These are phyloP conservation scores for Eretmochelys imbricata DNA, from an alignment of 2,113 vertebrate species.

Conservation along the genomic window DNA sequence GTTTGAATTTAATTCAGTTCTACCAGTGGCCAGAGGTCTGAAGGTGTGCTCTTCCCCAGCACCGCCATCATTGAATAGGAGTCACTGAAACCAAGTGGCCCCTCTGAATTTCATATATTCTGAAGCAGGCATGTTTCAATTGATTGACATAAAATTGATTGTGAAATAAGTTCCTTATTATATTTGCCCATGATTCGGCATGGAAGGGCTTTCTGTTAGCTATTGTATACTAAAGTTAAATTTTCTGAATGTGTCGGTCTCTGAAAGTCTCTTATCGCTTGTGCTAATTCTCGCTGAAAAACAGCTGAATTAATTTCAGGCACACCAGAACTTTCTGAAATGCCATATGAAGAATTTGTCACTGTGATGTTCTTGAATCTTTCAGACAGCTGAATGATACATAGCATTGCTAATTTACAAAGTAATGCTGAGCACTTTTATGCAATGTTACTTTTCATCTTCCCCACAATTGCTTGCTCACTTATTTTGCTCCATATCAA, in stretches of 20 bases:
- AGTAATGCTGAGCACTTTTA: conserved; percentile 34
- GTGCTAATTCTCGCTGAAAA: conserved; percentile 5
- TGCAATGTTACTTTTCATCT: conserved; percentile 55
- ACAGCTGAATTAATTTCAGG: conserved; percentile 19
- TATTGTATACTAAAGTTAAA: neutral
- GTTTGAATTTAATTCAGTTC: neutral
- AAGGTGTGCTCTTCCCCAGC: neutral
- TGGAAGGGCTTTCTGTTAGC: neutral
- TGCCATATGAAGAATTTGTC: conserved; percentile 11
- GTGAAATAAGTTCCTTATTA: neutral
- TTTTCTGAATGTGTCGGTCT: neutral
- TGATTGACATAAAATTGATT: neutral
- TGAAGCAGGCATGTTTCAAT: neutral
- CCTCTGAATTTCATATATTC: neutral
- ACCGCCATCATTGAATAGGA: neutral
- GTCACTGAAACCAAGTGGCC: neutral
- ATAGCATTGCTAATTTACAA: conserved; percentile 40
- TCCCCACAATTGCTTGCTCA: conserved; percentile 19
- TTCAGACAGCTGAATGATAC: conserved; percentile 53
- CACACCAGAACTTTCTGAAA: conserved; percentile 30
- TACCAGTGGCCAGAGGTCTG: neutral
- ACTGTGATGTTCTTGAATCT: conserved; percentile 34
- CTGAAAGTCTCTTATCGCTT: neutral
- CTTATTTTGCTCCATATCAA: conserved; percentile 59
- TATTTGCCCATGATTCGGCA: neutral